Conservation (phyloP, 2,113 vertebrate genomes). For the Strix uralensis region DNA sequence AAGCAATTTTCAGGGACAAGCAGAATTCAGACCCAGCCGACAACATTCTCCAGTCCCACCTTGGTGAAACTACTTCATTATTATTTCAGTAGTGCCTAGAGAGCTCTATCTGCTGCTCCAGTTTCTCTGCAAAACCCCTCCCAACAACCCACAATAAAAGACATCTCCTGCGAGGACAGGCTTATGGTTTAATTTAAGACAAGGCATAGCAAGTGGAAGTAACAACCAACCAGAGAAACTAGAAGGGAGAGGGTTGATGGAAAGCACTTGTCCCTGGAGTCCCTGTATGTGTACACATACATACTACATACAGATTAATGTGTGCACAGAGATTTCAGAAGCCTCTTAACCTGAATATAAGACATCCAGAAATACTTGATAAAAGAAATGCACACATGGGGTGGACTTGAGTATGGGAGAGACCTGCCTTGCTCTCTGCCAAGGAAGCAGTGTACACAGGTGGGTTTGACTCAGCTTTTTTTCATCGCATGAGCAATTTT, state of each 20-base stretch:
- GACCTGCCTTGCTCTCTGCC: neutral
- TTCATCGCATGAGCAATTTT: neutral
- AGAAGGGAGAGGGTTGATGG: neutral
- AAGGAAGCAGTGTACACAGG: neutral
- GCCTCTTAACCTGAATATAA: neutral
- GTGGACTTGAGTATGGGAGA: neutral
- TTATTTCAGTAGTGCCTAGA: conserved; percentile 61
- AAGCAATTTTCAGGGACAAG: conserved; percentile 56
- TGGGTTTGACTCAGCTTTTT: neutral
- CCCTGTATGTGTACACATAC: neutral
- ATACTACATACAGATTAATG: neutral
- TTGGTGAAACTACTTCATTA: conserved; percentile 64
- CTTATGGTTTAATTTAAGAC: conserved; percentile 50
- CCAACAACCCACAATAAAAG: conserved; percentile 30
- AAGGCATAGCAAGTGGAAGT: conserved; percentile 14
- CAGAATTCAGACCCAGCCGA: conserved; percentile 9
- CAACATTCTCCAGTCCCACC: neutral
- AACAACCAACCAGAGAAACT: neutral
- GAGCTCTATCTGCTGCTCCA: conserved; percentile 42
- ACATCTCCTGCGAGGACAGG: neutral
- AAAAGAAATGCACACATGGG: neutral
- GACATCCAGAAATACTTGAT: neutral
- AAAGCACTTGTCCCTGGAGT: neutral
- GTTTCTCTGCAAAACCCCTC: conserved; percentile 45
- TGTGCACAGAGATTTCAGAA: neutral